A percentile compares a stretch with the other conserved stretches of the same genome.
phyloP scores from a whole-genome alignment of 2,888 invertebrate species.

The Ceramica pisi region DNA sequence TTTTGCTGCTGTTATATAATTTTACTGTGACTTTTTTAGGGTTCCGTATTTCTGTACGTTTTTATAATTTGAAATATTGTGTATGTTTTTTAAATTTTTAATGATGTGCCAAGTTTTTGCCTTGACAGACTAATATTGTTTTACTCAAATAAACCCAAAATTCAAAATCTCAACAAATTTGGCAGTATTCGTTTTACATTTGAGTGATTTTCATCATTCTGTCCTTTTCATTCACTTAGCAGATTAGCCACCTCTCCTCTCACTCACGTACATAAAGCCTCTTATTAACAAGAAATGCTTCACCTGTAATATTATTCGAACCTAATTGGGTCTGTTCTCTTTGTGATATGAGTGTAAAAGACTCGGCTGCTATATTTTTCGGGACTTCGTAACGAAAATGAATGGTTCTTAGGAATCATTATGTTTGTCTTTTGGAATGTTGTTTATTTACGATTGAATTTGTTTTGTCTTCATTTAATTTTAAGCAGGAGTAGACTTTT shows the following conservation, averaged over 20 bases:
- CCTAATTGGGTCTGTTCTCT: constrained; percentile 34
- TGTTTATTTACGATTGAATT: constrained; percentile 6
- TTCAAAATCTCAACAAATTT: no score
- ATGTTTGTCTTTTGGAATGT: constrained; percentile 20
- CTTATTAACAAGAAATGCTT: constrained; percentile 9
- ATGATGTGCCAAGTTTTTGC: no score
- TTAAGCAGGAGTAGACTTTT: no score
- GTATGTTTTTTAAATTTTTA: no score
- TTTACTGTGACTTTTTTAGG: no score
- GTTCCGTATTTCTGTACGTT: no score
- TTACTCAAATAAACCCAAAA: no score
- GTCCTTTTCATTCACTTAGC: background rate
- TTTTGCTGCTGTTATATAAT: no score
- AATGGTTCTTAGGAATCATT: constrained; percentile 13
- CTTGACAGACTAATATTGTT: no score
- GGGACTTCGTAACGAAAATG: constrained; percentile 22
- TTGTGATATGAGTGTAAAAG: constrained; percentile 44
- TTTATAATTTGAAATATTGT: no score
- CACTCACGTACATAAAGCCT: constrained; percentile 14
- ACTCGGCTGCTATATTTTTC: constrained; percentile 14
- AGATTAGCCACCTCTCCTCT: constrained; percentile 13
- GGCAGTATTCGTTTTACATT: no score
- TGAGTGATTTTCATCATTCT: background rate
- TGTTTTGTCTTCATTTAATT: constrained; percentile 2
- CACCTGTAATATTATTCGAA: constrained; percentile 16